Evolutionary conservation across 2,797 vertebrate species (phyloP).

Genomic region (Sebastes elongatus): DNA sequence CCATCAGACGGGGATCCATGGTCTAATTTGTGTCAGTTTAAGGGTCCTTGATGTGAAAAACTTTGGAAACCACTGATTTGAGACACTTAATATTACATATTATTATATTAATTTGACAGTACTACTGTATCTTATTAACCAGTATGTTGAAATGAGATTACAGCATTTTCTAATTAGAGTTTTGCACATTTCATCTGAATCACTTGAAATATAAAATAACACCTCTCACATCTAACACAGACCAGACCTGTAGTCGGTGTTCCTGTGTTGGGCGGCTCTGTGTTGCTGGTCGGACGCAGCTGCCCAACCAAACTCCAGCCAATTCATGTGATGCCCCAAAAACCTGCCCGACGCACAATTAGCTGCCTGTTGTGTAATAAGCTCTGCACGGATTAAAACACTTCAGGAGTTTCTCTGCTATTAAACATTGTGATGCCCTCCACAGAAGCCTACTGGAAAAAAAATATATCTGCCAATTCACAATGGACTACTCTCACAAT

Average conservation of each 20-base stretch:
- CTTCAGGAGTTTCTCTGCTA: conserved; percentile 42
- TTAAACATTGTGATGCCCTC: conserved; percentile 41
- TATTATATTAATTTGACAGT: not conserved
- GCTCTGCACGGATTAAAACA: conserved; percentile 49
- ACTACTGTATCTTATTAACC: not conserved
- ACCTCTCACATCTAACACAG: not conserved
- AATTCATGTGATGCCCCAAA: conserved; percentile 55
- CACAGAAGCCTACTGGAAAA: not conserved
- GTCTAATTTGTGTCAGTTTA: no score
- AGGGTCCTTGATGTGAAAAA: no score
- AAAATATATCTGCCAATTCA: not conserved
- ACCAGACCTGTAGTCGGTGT: not conserved
- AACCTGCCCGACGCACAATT: conserved; percentile 38
- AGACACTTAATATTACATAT: not conserved
- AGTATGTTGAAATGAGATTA: not conserved
- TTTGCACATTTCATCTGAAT: not conserved
- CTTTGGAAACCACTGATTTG: not conserved
- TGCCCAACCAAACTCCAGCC: conserved; percentile 25
- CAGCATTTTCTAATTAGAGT: not conserved
- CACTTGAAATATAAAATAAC: not conserved
- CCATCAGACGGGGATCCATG: no score
- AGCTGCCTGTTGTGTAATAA: conserved; percentile 56
- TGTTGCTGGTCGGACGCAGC: conserved; percentile 32
- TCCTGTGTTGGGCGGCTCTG: conserved; percentile 31
- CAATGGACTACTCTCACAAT: not conserved